Percentiles rank a stretch among this genome's conserved stretches.
Evolutionary conservation across 2,888 invertebrate genomes (phyloP).

Genomic region (Thymelicus lineola): DNA sequence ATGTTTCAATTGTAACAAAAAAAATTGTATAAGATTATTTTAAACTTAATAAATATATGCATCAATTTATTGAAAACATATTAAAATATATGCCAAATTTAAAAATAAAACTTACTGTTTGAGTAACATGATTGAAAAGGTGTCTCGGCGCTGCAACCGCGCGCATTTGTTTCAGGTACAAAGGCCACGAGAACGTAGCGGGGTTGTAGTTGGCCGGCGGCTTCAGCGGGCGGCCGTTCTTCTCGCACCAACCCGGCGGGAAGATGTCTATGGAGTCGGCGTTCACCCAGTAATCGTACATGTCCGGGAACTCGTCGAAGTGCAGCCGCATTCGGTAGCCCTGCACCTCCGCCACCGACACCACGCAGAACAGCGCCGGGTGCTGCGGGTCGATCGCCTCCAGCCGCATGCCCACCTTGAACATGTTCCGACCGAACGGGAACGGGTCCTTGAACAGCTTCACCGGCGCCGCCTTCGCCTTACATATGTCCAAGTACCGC

Average conservation of each 20-base stretch:
- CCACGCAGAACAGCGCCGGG: conserved; percentile 94
- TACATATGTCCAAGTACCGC: conserved; percentile 89
- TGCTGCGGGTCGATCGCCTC: conserved; percentile 98
- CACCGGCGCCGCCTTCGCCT: conserved; percentile 90
- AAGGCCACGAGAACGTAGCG: conserved; percentile 91
- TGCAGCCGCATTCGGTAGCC: conserved; percentile 94
- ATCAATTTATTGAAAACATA: not conserved
- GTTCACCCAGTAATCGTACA: conserved; percentile 97
- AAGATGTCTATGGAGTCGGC: conserved; percentile 96
- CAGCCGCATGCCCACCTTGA: conserved; percentile 94
- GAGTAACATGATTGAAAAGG: conserved; percentile 89
- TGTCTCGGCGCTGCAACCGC: conserved; percentile 91
- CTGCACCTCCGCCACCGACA: conserved; percentile 92
- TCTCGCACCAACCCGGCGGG: conserved; percentile 97
- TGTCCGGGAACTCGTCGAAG: conserved; percentile 95
- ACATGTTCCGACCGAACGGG: conserved; percentile 90
- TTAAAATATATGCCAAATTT: not conserved
- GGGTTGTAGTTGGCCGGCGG: conserved; percentile 89
- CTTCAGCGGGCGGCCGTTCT: conserved; percentile 90
- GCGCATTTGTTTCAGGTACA: conserved; percentile 91
- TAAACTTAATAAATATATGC: too few relatives aligned
- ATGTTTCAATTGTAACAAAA: too few relatives aligned
- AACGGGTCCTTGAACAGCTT: conserved; percentile 92
- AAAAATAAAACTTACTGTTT: conserved; percentile 77
- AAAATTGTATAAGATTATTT: too few relatives aligned